Base-by-base conservation (phyloP, 1,140 invertebrate genomes). In the Reticulitermes speratus region DNA sequence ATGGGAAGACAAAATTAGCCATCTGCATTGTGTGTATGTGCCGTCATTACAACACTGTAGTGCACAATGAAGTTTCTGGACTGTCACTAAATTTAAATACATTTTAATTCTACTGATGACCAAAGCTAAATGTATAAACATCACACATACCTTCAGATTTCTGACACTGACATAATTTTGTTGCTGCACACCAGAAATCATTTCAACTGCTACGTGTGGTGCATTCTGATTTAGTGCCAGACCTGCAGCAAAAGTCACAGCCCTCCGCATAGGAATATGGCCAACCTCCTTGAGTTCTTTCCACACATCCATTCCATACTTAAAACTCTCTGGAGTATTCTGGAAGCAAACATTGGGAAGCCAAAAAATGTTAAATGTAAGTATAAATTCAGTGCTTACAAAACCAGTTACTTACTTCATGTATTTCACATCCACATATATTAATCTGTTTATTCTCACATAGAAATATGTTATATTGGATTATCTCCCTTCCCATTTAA, bases 241-340 rank as follows among this genome's bases (percentile, higher is more conserved):
- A 21, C 87, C 90, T 85, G 94, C 93, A 87, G 94, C 91, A 89
- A 95, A 95, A 5, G 93, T 91, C 14, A 92, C 88, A 8, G 93
- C 91, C 90, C 94, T 94, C 87, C 95, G 90, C 32, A 95, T 90
- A 16, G 94, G 93, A 0, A 87, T 59, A 86, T 92, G 91, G 30
- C 93, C 94, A 83, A 91, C 89, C 84, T 92, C 89, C 84, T 91
- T 90, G 87, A 95, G 90, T 65, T 94, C 91, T 69, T 91, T 91
- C 91, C 95, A 94, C 14, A 95, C 86, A 30, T 94, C 91, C 21
- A 94, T 89, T 6, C 93, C 93, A 90, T 93, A 94, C n/a, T 96
- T 90, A 9, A 94, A 93, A 89, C 94, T 93, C 88, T 96, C 93
- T 87, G 91, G 88, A 84, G 95, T 94, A 90, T 96, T 96, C 96